Base-by-base conservation (phyloP, 2,797 vertebrate genomes). In the Somateria mollissima region DNA sequence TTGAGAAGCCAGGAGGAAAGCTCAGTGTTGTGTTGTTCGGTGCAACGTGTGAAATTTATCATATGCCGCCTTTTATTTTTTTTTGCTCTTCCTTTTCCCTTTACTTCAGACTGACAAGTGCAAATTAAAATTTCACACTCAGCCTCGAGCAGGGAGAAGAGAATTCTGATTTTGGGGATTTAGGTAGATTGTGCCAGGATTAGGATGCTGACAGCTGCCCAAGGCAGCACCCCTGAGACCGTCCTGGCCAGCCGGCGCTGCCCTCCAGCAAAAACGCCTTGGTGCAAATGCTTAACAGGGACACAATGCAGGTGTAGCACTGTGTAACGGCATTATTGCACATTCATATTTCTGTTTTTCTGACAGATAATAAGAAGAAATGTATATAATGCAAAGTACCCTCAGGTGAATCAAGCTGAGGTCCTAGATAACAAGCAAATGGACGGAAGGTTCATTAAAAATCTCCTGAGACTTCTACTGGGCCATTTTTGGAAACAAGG, bases 61-160 rank as follows among this genome's bases (percentile, higher is more conserved):
- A 94, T 93, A 94, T 92, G 95, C 60, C 82, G 47, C 47, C 45
- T 49, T 13, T 95, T 89, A 47, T 45, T 76, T 82, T 25, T 36
- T 61, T 62, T 43, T 87, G 78, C 92, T 92, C 94, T 94, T 60
- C 79, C 79, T 91, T 92, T 89, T 61, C 71, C 93, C 84, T 74
- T 95, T 67, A 36, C 94, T 89, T 94, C 84, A 95, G 95, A 91
- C 86, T 95, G 96, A 96, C 94, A 94, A 95, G 95, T 53, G 79
- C 90, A 95, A 97, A 96, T 96, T 95, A 96, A 95, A 97, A 94
- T 96, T 97, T 96, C 95, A 95, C 94, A 96, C 87, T 83, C 90
- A 78, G 90, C 47, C 66, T 95, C 84, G 76, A 75, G 79, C 6
- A 81, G 51, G 25, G 92, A 94, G 86, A 39, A 73, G 81, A 62